These are phyloP conservation scores for Rotaria socialis DNA, from an alignment of 2,888 invertebrate genomes.

Conservation along the genomic window DNA sequence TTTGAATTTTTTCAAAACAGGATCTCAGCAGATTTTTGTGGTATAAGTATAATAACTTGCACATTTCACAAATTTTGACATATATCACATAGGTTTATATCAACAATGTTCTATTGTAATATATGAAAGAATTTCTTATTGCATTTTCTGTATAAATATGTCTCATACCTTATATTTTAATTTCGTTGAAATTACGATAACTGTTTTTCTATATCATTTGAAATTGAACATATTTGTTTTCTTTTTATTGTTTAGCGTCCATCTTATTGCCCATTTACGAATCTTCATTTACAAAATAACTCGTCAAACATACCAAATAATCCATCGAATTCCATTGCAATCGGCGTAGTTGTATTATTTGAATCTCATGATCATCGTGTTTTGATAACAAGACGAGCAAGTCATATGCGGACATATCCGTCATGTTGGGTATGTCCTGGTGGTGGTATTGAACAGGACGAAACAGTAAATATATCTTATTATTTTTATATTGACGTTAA, in stretches of 20 bases:
- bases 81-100: too few relatives aligned
- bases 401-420: constrained; percentile 60
- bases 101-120: too few relatives aligned
- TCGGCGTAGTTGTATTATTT: constrained; percentile 58
- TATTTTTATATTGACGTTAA: background rate
- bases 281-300: constrained; percentile 47
- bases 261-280: constrained; percentile 54
- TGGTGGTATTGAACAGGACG: constrained; percentile 57
- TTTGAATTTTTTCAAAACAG: background rate
- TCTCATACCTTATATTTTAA: too few relatives aligned
- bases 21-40: too few relatives aligned
- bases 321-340: constrained; percentile 51
- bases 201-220: too few relatives aligned
- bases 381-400: constrained; percentile 59
- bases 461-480: constrained; percentile 50
- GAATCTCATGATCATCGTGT: constrained; percentile 58
- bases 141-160: too few relatives aligned
- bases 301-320: constrained; percentile 47
- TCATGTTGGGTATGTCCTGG: constrained; percentile 62
- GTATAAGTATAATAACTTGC: too few relatives aligned
- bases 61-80: too few relatives aligned
- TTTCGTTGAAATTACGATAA: too few relatives aligned
- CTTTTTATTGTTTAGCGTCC: constrained; percentile 51
- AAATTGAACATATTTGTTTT: too few relatives aligned
- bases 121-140: too few relatives aligned